Evolutionary conservation across 2,797 vertebrate genomes (phyloP).

Genomic region (Galaxias olidus): DNA sequence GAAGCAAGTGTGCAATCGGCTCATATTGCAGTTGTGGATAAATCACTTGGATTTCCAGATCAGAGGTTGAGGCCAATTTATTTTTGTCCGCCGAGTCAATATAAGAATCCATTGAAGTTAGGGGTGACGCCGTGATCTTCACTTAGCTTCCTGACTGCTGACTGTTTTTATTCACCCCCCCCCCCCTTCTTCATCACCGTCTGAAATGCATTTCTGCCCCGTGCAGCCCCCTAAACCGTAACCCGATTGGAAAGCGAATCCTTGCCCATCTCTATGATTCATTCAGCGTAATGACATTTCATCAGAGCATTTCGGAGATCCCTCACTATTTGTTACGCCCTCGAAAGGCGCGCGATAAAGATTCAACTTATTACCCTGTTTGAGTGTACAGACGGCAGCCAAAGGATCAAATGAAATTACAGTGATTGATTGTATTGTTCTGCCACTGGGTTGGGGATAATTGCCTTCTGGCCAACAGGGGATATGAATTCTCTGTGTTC

Average conservation of each 20-base stretch:
- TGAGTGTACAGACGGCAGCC: slow-evolving; percentile 78
- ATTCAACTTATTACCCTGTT: slow-evolving; percentile 81
- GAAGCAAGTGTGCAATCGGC: too few relatives aligned
- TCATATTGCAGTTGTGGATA: too few relatives aligned
- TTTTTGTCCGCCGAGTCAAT: too few relatives aligned
- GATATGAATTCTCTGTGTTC: slow-evolving; percentile 74
- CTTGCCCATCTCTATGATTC: slow-evolving; percentile 73
- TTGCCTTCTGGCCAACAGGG: slow-evolving; percentile 76
- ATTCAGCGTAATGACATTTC: slow-evolving; percentile 81
- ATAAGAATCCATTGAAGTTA: slow-evolving; percentile 16
- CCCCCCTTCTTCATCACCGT: slow-evolving; percentile 66
- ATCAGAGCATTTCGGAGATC: slow-evolving; percentile 69
- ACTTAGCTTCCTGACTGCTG: slow-evolving; percentile 48
- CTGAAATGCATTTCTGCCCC: slow-evolving; percentile 70
- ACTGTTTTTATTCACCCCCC: slow-evolving; percentile 15
- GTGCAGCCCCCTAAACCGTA: slow-evolving; percentile 58
- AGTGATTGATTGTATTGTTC: slow-evolving; percentile 81
- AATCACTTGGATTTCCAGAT: too few relatives aligned
- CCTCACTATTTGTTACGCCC: slow-evolving; percentile 74
- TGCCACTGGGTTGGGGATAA: slow-evolving; percentile 75
- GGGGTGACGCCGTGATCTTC: background rate
- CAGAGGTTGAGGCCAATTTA: too few relatives aligned
- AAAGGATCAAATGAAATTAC: slow-evolving; percentile 81
- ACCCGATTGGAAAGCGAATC: slow-evolving; percentile 78
- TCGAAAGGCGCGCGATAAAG: slow-evolving; percentile 77